These are phyloP conservation scores for Chloromyia formosa DNA, from an alignment of 2,888 invertebrate species.

Conservation along the genomic window DNA sequence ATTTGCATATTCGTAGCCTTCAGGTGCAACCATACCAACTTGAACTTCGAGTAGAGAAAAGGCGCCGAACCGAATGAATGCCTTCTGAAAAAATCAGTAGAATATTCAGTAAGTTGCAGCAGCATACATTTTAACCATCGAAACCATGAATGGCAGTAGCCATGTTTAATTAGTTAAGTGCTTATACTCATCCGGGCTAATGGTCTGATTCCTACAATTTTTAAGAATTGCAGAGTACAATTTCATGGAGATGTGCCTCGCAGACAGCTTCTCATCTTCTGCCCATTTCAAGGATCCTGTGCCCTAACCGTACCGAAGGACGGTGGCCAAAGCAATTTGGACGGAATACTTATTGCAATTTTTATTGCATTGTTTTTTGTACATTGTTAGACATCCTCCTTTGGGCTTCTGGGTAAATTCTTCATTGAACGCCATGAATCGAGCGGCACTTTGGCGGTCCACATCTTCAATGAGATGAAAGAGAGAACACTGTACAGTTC, in stretches of 20 bases:
- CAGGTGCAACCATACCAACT: conserved; percentile 43
- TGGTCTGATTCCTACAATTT: too few species aligned
- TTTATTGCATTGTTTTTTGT: conserved; percentile 25
- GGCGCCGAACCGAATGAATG: not conserved
- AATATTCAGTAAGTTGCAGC: too few species aligned
- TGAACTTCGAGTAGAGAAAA: conserved; percentile 24
- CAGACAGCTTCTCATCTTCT: too few species aligned
- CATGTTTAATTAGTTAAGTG: too few species aligned
- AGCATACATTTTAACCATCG: too few species aligned
- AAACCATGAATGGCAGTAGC: too few species aligned
- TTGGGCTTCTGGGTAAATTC: conserved; percentile 41
- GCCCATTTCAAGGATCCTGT: not conserved
- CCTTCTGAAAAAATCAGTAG: too few species aligned
- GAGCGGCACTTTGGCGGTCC: not conserved
- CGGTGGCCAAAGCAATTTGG: conserved; percentile 29
- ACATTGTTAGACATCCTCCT: conserved; percentile 1
- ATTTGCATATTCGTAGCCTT: conserved; percentile 48
- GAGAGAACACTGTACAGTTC: not conserved
- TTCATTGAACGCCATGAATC: not conserved
- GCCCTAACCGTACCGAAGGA: not conserved
- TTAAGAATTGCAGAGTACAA: too few species aligned
- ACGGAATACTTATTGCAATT: conserved; percentile 37
- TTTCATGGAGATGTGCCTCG: too few species aligned
- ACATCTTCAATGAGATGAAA: conserved; percentile 7
- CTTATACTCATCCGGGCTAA: too few species aligned